Base-by-base conservation (phyloP, 2,797 vertebrate genomes). In the Steatocranus sp. region DNA sequence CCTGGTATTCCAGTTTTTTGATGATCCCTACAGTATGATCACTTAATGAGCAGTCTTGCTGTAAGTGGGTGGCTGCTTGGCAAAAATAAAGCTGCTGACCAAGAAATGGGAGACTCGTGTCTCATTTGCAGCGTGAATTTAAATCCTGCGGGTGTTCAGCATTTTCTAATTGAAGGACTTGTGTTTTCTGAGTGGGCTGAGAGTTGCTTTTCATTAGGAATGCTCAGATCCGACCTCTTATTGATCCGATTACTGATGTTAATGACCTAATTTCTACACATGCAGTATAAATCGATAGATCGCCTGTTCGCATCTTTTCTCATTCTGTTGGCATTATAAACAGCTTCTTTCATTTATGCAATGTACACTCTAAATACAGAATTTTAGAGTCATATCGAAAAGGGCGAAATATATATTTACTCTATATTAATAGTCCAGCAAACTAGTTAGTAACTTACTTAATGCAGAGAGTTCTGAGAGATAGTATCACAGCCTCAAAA, bases 51-150 rank as follows among this genome's bases (percentile, higher is more conserved):
- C 66, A 51, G 74, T 87, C 80, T 87, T 41, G 14, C 84, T 81
- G 41, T 63, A 83, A 85, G 92, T 93, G 91, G 93, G 92, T 84
- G 93, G 92, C 90, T 93, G 85, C 86, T 83, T 90, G 90, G 91
- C 88, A 86, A 81, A 91, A 93, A 83, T 86, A 91, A 92, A 93
- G 86, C 88, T 92, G 90, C 92, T 92, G 90, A 93, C 92, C 91
- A 90, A 86, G 88, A 86, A 87, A 86, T 82, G 82, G 77, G 83
- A 86, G 83, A 70, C 76, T 83, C 1, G 12, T 76, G 81, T 88
- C 86, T 92, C 83, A 74, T 88, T 87, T 78, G 70, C 83, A 81
- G 76, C 15, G 12, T 63, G 83, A 73, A 79, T 86, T 83, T 48
- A 54, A 87, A 51, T 76, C 77, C 75, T 73, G 82, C 84, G 82